These are phyloP conservation scores for Pristionchus arcanus DNA, from an alignment of 2,888 invertebrate genomes.

Conservation along the genomic window DNA sequence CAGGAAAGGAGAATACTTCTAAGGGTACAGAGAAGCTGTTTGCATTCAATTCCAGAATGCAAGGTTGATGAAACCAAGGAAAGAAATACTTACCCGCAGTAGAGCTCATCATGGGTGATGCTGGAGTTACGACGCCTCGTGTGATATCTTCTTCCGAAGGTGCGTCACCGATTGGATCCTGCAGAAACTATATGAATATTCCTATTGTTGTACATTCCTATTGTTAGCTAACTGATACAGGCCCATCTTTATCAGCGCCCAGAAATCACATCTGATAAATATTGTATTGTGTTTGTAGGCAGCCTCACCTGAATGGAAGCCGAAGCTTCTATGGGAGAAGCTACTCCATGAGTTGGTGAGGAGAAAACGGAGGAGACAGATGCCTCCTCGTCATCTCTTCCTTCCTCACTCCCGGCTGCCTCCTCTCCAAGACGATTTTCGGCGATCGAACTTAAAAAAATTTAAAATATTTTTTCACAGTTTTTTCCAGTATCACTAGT, in stretches of 20 bases:
- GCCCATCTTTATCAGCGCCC: too few species aligned
- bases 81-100: not conserved
- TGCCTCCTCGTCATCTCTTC: not conserved
- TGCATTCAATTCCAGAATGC: too few species aligned
- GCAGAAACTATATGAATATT: not conserved
- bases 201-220: not conserved
- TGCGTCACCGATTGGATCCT: not conserved
- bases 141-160: not conserved
- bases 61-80: not conserved
- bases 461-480: too few species aligned
- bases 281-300: too few species aligned
- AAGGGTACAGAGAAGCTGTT: too few species aligned
- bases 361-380: conserved; percentile 17
- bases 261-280: too few species aligned
- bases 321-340: not conserved
- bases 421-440: conserved; percentile 27
- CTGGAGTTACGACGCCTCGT: not conserved
- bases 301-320: not conserved
- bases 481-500: too few species aligned
- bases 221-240: too few species aligned
- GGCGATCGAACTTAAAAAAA: conserved; percentile 16
- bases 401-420: not conserved
- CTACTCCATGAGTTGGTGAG: not conserved
- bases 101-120: not conserved
- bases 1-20: too few species aligned